Evolutionary conservation across 1,140 invertebrate genomes (phyloP).

Genomic region (Triops longicaudatus): DNA sequence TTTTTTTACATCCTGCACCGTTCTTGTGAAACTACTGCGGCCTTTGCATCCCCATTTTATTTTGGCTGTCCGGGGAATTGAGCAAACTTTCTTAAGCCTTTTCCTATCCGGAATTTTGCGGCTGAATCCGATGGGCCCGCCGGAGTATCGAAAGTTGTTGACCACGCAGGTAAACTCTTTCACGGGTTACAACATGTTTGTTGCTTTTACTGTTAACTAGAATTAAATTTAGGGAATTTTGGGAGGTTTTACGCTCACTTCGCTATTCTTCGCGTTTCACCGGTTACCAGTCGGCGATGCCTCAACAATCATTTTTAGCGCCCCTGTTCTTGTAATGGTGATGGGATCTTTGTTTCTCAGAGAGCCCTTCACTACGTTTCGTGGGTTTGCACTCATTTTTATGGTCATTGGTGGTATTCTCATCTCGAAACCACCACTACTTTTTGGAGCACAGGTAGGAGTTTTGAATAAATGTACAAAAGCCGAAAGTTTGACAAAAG

Average conservation of each 20-base stretch:
- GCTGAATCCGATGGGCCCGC: background rate
- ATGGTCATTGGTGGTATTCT: slow-evolving; percentile 46
- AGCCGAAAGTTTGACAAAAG: background rate
- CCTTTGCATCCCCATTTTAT: slow-evolving; percentile 18
- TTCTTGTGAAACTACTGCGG: slow-evolving; percentile 12
- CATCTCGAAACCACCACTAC: slow-evolving; percentile 46
- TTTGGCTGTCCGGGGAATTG: slow-evolving; percentile 4
- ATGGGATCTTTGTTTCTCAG: slow-evolving; percentile 47
- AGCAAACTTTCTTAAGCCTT: slow-evolving; percentile 20
- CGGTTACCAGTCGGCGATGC: slow-evolving; percentile 49
- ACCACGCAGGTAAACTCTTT: background rate
- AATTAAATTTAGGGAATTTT: slow-evolving; percentile 41
- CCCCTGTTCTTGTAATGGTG: slow-evolving; percentile 48
- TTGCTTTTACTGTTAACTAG: background rate
- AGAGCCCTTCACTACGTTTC: slow-evolving; percentile 48
- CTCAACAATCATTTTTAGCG: slow-evolving; percentile 51
- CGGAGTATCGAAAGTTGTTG: slow-evolving; percentile 1
- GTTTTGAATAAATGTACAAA: too few species aligned
- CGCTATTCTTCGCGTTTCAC: slow-evolving; percentile 47
- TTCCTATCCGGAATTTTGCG: background rate
- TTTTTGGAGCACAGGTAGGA: slow-evolving; percentile 37
- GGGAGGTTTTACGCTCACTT: slow-evolving; percentile 44
- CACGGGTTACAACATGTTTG: background rate
- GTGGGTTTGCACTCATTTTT: slow-evolving; percentile 44
- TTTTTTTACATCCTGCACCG: slow-evolving; percentile 19